phyloP scores from a whole-genome alignment of 2,888 invertebrate genomes.

The Drosophila percnosoma region DNA sequence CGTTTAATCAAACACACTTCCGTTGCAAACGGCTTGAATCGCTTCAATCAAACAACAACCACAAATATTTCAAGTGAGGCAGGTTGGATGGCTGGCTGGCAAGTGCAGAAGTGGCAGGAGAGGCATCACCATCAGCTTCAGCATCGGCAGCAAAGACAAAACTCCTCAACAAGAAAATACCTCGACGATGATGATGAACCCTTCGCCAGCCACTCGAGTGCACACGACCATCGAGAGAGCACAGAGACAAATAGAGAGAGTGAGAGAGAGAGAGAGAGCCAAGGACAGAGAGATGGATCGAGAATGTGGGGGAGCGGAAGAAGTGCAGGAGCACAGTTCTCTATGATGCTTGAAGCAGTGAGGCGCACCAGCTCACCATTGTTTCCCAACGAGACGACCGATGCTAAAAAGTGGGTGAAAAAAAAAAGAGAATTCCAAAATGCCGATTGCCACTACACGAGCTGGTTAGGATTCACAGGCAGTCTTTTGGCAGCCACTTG shows the following conservation, averaged over 20 bases:
- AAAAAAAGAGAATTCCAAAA: slow-evolving; percentile 24
- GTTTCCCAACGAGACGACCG: slow-evolving; percentile 56
- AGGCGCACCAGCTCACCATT: slow-evolving; percentile 50
- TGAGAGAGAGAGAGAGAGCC: neutral
- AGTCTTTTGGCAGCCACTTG: slow-evolving; percentile 73
- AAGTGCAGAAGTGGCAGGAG: slow-evolving; percentile 52
- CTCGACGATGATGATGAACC: slow-evolving; percentile 76
- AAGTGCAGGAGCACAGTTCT: slow-evolving; percentile 19
- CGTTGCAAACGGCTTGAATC: slow-evolving; percentile 79
- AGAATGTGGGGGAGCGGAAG: neutral
- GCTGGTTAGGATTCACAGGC: slow-evolving; percentile 52
- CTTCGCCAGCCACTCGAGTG: slow-evolving; percentile 72
- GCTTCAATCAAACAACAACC: slow-evolving; percentile 80
- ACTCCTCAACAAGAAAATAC: slow-evolving; percentile 77
- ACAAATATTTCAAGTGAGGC: slow-evolving; percentile 78
- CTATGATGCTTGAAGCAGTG: slow-evolving; percentile 59
- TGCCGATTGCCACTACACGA: slow-evolving; percentile 54
- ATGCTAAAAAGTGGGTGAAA: slow-evolving; percentile 69
- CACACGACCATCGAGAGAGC: slow-evolving; percentile 42
- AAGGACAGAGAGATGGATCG: slow-evolving; percentile 1
- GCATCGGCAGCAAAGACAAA: slow-evolving; percentile 65
- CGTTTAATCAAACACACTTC: slow-evolving; percentile 80
- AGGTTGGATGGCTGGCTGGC: slow-evolving; percentile 68
- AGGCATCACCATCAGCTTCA: slow-evolving; percentile 6
- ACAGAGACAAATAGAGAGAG: slow-evolving; percentile 26